phyloP scores from a whole-genome alignment of 2,888 invertebrate species.

The Gymnoscelis rufifasciata region DNA sequence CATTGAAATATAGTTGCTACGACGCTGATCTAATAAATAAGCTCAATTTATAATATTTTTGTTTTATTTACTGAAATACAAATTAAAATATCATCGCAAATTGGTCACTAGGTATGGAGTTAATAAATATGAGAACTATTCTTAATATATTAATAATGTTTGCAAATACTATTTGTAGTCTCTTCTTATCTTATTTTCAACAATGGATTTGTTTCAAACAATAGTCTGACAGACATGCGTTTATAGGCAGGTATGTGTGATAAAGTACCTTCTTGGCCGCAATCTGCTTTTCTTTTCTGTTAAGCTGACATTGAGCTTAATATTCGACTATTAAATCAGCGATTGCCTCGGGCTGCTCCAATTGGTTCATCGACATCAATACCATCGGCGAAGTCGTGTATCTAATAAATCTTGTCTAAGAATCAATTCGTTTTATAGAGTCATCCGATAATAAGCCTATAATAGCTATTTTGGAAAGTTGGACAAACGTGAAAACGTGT shows the following conservation, averaged over 20 bases:
- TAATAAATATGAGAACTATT: too few species aligned
- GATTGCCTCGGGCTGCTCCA: constrained; percentile 10
- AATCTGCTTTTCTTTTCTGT: background rate
- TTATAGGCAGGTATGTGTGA: background rate
- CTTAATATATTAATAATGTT: too few species aligned
- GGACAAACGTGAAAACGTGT: background rate
- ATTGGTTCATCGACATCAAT: constrained; percentile 8
- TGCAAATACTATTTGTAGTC: too few species aligned
- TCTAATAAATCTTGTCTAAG: constrained; percentile 4
- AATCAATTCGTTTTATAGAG: constrained; percentile 2
- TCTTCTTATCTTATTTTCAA: too few species aligned
- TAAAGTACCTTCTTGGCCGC: background rate
- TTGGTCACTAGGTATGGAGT: too few species aligned
- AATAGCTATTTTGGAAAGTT: constrained; percentile 1
- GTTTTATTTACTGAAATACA: too few species aligned
- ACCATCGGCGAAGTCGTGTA: background rate
- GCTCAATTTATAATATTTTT: too few species aligned
- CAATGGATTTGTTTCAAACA: too few species aligned
- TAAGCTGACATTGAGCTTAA: constrained; percentile 5
- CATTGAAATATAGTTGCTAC: too few species aligned
- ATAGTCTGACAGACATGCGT: background rate
- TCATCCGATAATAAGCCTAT: background rate
- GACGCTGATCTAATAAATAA: too few species aligned
- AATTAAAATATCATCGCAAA: too few species aligned
- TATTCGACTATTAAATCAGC: constrained; percentile 8